Base-by-base conservation (phyloP, 2,888 invertebrate species). In the Parascotia fuliginaria region DNA sequence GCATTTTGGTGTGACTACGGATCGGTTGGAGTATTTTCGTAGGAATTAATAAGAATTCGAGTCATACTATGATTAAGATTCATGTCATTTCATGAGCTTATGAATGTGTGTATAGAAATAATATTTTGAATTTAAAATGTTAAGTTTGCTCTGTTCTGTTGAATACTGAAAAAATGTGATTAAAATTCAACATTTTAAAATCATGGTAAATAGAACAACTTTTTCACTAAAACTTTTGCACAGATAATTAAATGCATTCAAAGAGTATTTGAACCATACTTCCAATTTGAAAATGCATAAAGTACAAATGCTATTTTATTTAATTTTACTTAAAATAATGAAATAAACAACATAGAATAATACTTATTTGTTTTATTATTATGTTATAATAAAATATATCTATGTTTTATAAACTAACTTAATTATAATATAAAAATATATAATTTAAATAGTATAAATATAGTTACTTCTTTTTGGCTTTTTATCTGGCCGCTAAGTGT, bases 201-300 rank as follows among this genome's bases (percentile, higher is more conserved):
- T 64, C 68, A 65, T 64, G 39, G 64, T 57, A 56, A 50, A 57
- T 13, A 57, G 60, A 66, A 55, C 55, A 55, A 55, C 53, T 52
- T 22, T 50, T 60, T 68, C 41, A 41, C 46, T 65, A 38, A 52
- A 55, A 65, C 42, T 36, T 41, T 34, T 60, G 69, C 52, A 63
- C 64, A 58, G 53, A 62, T 57, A 45, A 29, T 41, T 33, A 42
- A 56, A 61, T 70, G 88, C 87, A 88, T 89, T 86, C 87, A 82
- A 89, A 90, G 84, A 90, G 87, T 90, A 90, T 89, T 75, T 67
- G 45, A 55, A 65, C 32, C 64, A 89, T 89, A 89, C 85, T 89
- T 72, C 87, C 27, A 87, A 76, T 87, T 89, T 87, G 84, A 65
- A 60, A 83, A 85, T 87, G 86, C 83, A 56, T 58, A 49, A 49